Conservation (phyloP, 30 jellyfish, hydroid and myxozoan genomes). For the Aurelia aurita region DNA sequence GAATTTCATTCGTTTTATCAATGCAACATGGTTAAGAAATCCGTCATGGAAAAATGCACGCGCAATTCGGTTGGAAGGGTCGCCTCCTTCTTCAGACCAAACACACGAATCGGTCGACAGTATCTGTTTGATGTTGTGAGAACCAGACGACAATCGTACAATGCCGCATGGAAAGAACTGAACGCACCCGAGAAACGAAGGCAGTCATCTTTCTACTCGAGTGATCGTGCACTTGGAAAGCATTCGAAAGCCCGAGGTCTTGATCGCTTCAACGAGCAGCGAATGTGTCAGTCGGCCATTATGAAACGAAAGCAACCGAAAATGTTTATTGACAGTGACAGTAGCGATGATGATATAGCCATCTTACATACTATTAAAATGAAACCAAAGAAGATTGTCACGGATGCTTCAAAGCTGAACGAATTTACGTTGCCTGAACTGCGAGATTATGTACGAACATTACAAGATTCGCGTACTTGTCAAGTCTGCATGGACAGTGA, state of each 20-base stretch:
- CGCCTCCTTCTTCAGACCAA: constrained; percentile 81
- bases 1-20: constrained; percentile 97
- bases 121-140: constrained; percentile 93
- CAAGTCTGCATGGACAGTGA: constrained; percentile 98
- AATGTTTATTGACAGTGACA: constrained; percentile 41
- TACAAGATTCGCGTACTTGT: constrained; percentile 90
- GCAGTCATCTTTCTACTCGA: constrained; percentile 86
- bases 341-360: constrained; percentile 44
- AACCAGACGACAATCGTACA: constrained; percentile 96
- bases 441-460: constrained; percentile 84
- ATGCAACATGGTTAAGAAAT: constrained; percentile 93
- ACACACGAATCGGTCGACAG: constrained; percentile 67
- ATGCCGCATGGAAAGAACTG: constrained; percentile 96
- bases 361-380: background rate
- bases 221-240: constrained; percentile 84
- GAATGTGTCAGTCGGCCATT: constrained; percentile 65
- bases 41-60: constrained; percentile 96
- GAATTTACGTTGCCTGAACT: constrained; percentile 78
- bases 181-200: constrained; percentile 89
- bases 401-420: constrained; percentile 57
- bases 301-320: constrained; percentile 69
- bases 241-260: constrained; percentile 15
- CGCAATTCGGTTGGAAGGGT: constrained; percentile 90
- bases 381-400: constrained; percentile 35
- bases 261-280: constrained; percentile 27